These are phyloP conservation scores for Centrocercus urophasianus DNA, from an alignment of 2,113 vertebrate species.

Conservation along the genomic window DNA sequence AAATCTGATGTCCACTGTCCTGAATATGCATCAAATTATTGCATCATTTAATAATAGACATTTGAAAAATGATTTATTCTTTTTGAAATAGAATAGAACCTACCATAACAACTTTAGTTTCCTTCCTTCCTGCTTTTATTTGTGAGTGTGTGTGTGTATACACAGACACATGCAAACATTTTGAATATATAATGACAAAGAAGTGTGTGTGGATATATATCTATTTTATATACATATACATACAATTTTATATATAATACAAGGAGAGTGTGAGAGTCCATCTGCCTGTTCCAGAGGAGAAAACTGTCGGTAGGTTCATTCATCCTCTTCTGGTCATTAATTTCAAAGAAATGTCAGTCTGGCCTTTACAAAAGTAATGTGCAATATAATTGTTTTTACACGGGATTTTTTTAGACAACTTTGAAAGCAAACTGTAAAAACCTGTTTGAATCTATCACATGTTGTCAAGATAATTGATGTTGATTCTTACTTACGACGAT, in stretches of 20 bases:
- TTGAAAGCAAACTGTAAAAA: conserved; percentile 6
- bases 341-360: not conserved
- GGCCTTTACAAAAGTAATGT: not conserved
- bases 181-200: not conserved
- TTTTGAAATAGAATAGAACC: not conserved
- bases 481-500: conserved; percentile 4
- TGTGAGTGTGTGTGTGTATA: not conserved
- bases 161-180: not conserved
- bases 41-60: not conserved
- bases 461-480: not conserved
- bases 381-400: not conserved
- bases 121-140: not conserved
- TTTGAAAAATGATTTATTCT: not conserved
- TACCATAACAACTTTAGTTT: not conserved
- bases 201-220: too few species aligned
- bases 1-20: not conserved
- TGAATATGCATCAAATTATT: not conserved
- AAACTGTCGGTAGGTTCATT: not conserved
- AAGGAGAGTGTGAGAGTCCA: not conserved
- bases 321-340: not conserved
- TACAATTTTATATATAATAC: not conserved
- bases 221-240: too few species aligned
- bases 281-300: not conserved
- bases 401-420: not conserved
- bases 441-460: not conserved